Conservation (phyloP, 2,888 invertebrate species). For the Andrena bucephala region DNA sequence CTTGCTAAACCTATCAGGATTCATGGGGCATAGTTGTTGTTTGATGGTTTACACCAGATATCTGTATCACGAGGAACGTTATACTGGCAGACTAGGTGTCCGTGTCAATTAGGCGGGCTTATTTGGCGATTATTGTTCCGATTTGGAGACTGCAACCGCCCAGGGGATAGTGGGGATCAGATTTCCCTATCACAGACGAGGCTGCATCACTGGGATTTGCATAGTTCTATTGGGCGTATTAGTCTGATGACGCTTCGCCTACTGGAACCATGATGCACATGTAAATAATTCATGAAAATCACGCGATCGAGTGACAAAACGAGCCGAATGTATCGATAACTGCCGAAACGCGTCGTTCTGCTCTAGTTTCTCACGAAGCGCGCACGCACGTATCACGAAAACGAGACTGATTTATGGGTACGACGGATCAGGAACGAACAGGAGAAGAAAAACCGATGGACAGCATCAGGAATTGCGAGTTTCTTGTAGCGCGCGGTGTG, state of each 20-base stretch:
- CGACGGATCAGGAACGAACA: conserved; percentile 57
- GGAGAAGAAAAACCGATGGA: conserved; percentile 53
- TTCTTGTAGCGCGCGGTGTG: conserved; percentile 50
- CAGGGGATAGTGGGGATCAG: too few relatives aligned
- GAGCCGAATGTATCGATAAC: conserved; percentile 8
- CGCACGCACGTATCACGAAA: conserved; percentile 52
- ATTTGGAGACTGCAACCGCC: neutral
- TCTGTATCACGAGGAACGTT: neutral
- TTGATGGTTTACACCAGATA: neutral
- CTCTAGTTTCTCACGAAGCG: conserved; percentile 62
- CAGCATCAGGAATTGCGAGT: conserved; percentile 44
- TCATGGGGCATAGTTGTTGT: conserved; percentile 11
- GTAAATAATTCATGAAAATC: conserved; percentile 23
- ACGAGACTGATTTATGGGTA: conserved; percentile 63
- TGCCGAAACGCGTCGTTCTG: conserved; percentile 29
- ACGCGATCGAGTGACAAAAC: neutral
- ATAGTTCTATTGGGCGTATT: neutral
- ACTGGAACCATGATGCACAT: too few relatives aligned
- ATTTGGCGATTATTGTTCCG: neutral
- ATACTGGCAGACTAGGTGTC: neutral
- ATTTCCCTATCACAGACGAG: neutral
- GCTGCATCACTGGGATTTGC: neutral
- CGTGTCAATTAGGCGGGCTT: neutral
- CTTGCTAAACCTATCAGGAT: conserved; percentile 1
- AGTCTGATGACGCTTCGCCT: too few relatives aligned